Base-by-base conservation (phyloP, 2,113 vertebrate genomes). In the Microcebus jonahi region DNA sequence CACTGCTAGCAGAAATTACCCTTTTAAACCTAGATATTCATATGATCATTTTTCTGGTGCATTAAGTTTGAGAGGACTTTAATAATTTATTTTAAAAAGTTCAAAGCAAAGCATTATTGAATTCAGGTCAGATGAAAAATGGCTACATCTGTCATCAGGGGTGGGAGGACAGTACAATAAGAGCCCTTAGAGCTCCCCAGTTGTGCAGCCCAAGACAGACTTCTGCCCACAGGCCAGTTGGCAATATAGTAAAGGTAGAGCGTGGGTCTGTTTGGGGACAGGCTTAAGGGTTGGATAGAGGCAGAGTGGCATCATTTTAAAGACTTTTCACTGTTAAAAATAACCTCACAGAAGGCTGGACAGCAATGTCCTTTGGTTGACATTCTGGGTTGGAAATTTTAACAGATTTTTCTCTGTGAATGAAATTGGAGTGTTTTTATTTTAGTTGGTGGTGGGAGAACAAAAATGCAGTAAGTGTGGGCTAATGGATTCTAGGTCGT, bases 41-140 rank as follows among this genome's bases (percentile, higher is more conserved):
- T 27, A 59, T 27, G 23, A 36, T 59, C 6, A 9, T 86, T 91
- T 87, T 34, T 79, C 55, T 88, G 83, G 36, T 25, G 27, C 13
- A 36, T 34, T 34, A 84, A 79, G 23, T 85, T 90, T 70, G 70
- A 95, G 50, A 70, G 31, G 21, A 75, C 31, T 88, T 82, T 63
- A 88, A 39, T 63, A 31, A 71, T 81, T 95, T 94, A 77, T 91
- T 90, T 4, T 4, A 4, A 55, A 48, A 97, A 90, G 50, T 48
- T 42, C 31, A 82, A 45, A 45, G 61, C 29, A 80, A 96, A 92
- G 55, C 18, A 55, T 84, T 92, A 50, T 31, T 91, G 71, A 93
- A 36, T 53, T 95, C 10, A 84, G n/a, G n/a, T 57, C 79, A 87
- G 59, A 85, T 84, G 68, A 96, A 87, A 94, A 87, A 79, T n/a